Evolutionary conservation across 2,888 invertebrate species (phyloP), one percentile per base, ranked within the genome.

Genomic region (Julus scanicus): DNA sequence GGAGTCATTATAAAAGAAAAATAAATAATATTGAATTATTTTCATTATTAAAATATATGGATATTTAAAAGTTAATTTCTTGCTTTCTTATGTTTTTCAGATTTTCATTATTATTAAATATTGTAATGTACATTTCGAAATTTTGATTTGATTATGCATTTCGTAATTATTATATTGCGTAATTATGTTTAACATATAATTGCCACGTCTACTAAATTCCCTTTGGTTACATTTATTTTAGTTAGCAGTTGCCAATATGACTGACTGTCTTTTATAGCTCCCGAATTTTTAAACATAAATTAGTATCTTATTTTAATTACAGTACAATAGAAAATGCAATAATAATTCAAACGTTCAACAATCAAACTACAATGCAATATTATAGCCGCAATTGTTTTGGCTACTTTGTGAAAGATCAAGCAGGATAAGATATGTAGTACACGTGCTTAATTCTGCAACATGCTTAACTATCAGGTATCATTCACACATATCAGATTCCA

Each of bases 321-420:
- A 80, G 3, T 80, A 9, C 37, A 29, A 5, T 37, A 13, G 80
- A 5, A 13, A 80, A 9, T 80, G 80, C 37, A 71, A n/a, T 29
- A 29, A 8, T 9, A 29, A 29, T 71, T 71, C 71, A 80, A 80
- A 80, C 37, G 80, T 80, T 80, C 80, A 80, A 80, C 80, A 80
- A 80, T 80, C 80, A 80, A 39, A 80, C 80, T 80, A 80, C 37
- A 15, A 13, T 29, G 13, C 80, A 80, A 37, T 80, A 80, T 20
- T 0, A 80, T 2, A 39, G 15, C 80, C 37, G 13, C 37, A 13
- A 11, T 37, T 37, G 13, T 37, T 29, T 80, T 5, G 2, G 13
- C 80, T 39, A 80, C 37, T 37, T 37, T 53, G 20, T 15, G 15
- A 37, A 71, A 80, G 3, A 37, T 80, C 80, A 15, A 37, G 80